A percentile compares a stretch with the other conserved stretches of the same genome.
phyloP scores from a whole-genome alignment of 2,888 invertebrate species.

The Sipunculus nudus region DNA sequence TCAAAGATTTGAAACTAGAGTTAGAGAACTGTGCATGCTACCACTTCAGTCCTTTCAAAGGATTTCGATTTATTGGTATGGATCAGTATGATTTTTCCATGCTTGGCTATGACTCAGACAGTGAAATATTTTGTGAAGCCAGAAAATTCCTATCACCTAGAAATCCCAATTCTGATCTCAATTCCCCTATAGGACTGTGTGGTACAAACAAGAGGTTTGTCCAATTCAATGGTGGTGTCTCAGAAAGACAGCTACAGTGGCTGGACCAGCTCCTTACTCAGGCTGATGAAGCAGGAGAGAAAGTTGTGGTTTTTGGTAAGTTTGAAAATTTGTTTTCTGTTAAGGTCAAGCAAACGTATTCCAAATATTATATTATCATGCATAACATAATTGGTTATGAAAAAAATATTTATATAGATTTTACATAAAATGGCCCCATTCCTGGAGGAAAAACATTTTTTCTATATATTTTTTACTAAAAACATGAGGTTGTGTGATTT shows the following conservation, averaged over 20 bases:
- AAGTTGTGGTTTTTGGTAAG: conserved; percentile 57
- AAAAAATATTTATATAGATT: too few species aligned
- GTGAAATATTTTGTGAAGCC: conserved; percentile 48
- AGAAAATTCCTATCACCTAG: conserved; percentile 41
- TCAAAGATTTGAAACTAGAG: conserved; percentile 1
- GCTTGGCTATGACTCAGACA: conserved; percentile 49
- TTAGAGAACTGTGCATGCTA: conserved; percentile 49
- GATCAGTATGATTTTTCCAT: conserved; percentile 64
- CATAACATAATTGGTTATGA: too few species aligned
- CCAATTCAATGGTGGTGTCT: conserved; percentile 64
- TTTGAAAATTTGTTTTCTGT: too few species aligned
- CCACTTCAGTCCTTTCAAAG: conserved; percentile 48
- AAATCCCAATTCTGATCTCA: conserved; percentile 59
- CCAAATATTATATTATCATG: too few species aligned
- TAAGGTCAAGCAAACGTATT: too few species aligned
- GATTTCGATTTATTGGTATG: conserved; percentile 56
- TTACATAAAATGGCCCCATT: too few species aligned
- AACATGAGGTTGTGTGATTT: too few species aligned
- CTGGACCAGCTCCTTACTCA: conserved; percentile 50
- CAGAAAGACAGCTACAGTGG: conserved; percentile 62
- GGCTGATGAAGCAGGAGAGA: conserved; percentile 51
- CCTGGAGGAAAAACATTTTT: too few species aligned
- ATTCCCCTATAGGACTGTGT: conserved; percentile 50
- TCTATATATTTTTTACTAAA: too few species aligned
- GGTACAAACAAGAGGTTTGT: conserved; percentile 54